phyloP scores from a whole-genome alignment of 2,113 vertebrate genomes.

The Dromaius novaehollandiae region DNA sequence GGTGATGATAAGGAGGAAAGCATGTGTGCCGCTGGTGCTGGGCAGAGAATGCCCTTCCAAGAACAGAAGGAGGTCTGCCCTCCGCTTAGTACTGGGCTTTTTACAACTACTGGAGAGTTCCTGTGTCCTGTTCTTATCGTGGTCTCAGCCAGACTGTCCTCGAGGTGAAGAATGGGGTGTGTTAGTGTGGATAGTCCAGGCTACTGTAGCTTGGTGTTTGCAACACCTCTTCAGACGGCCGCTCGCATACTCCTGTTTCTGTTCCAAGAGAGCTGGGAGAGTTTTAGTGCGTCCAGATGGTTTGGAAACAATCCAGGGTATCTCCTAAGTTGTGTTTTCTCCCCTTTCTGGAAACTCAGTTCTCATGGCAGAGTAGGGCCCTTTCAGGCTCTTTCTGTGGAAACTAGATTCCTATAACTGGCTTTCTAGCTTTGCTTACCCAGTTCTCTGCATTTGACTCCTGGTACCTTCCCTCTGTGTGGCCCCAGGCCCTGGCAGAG shows the following conservation, averaged over 20 bases:
- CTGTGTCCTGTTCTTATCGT: neutral
- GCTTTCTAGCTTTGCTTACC: neutral
- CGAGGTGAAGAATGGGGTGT: no score
- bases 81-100: neutral
- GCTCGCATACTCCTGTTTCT: neutral
- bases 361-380: neutral
- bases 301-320: neutral
- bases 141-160: neutral
- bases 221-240: neutral
- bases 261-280: neutral
- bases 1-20: neutral
- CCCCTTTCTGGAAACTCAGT: neutral
- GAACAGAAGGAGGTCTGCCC: neutral
- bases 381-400: neutral
- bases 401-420: neutral
- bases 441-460: neutral
- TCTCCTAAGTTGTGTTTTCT: neutral
- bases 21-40: neutral
- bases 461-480: neutral
- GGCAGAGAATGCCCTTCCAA: neutral
- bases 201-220: neutral
- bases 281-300: neutral
- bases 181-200: neutral
- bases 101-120: neutral
- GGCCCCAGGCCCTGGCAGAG: neutral